Percentiles rank a stretch among this genome's conserved stretches.
Conservation (phyloP, 2,113 vertebrate species). For the Pygoscelis adeliae region DNA sequence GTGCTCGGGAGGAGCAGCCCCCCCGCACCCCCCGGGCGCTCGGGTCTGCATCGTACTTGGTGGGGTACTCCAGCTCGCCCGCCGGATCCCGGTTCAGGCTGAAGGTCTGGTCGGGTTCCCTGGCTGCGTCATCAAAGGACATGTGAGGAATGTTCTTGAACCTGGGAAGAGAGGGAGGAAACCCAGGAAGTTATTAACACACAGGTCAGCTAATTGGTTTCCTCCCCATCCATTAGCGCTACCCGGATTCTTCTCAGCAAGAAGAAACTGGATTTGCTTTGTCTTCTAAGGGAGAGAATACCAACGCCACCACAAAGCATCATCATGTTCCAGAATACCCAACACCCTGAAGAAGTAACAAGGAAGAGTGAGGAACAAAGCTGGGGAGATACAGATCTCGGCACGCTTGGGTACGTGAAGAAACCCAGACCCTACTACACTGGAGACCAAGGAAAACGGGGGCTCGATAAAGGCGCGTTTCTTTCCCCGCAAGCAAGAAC, state of each 20-base stretch:
- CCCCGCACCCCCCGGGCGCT: rapidly evolving
- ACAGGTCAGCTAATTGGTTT: neutral
- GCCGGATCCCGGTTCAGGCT: constrained; percentile 86
- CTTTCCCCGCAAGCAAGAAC: neutral
- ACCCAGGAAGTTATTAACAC: neutral
- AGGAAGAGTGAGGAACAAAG: neutral
- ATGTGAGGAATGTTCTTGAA: constrained; percentile 97
- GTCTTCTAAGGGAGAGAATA: no score
- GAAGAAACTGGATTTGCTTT: neutral
- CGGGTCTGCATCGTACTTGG: constrained; percentile 80
- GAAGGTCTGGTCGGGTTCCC: constrained; percentile 93
- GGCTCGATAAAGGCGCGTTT: neutral
- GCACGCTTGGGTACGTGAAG: rapidly evolving
- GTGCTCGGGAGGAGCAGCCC: neutral
- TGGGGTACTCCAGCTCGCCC: constrained; percentile 93
- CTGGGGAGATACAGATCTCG: neutral
- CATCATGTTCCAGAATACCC: neutral
- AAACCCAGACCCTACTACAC: neutral
- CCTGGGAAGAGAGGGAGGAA: constrained; percentile 64
- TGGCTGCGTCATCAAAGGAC: constrained; percentile 92
- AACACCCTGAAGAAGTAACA: neutral
- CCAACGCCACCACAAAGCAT: neutral
- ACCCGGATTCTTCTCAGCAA: rapidly evolving
- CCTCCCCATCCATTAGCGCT: neutral
- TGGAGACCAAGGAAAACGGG: neutral